phyloP scores from a whole-genome alignment of 30 jellyfish, hydroid and myxozoan genomes.

The Haliclystus octoradiatus region DNA sequence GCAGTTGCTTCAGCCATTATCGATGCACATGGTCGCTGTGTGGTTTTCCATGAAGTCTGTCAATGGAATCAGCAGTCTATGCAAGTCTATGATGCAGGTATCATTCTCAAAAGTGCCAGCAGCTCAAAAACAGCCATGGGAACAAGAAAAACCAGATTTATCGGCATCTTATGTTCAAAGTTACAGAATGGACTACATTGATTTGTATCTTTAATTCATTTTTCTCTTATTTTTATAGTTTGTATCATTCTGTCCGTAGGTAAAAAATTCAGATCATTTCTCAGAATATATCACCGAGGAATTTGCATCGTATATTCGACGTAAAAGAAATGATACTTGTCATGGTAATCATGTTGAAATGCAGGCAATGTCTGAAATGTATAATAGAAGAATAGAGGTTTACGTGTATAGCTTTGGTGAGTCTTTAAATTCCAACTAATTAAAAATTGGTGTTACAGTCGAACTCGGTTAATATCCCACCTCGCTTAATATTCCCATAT shows the following conservation, averaged over 20 bases:
- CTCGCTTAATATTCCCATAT: no score
- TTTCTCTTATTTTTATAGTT: background rate
- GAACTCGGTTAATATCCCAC: no score
- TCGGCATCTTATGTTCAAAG: background rate
- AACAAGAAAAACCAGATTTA: no score
- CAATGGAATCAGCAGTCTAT: no score
- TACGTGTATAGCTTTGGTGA: conserved; percentile 66
- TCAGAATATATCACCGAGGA: conserved; percentile 94
- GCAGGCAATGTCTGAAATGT: conserved; percentile 94
- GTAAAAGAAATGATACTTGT: conserved; percentile 77
- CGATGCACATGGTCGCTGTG: no score
- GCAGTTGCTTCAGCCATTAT: no score
- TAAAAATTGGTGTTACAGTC: background rate
- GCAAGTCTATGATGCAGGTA: no score
- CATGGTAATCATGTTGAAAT: conserved; percentile 95
- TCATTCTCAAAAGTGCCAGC: no score
- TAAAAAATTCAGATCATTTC: conserved; percentile 75
- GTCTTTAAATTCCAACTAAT: background rate
- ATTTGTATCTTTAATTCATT: background rate
- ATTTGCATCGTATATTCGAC: conserved; percentile 64
- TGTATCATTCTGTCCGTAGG: no score
- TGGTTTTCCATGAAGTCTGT: no score
- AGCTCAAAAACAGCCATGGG: no score
- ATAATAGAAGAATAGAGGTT: conserved; percentile 86
- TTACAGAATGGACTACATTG: background rate